Evolutionary conservation across 2,113 vertebrate genomes (phyloP), one percentile per base, ranked within the genome.

Genomic region (Mola mola): DNA sequence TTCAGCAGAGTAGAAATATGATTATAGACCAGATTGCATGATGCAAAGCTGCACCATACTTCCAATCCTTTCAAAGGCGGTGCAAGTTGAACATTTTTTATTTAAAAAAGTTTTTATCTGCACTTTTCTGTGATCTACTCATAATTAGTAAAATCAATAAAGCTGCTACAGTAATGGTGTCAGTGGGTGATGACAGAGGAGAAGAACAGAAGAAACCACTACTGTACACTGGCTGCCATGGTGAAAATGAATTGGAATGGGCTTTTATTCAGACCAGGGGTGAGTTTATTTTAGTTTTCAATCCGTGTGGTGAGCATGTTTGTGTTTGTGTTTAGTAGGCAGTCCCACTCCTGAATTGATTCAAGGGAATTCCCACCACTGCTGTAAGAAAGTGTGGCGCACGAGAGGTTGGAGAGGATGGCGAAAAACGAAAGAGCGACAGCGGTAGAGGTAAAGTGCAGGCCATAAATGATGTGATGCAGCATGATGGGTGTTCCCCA

Each of bases 321-420:
- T 33, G 29, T 25, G 26, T 50, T 34, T 34, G 31, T 50, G 42
- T 60, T 49, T 34, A 57, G 46, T 36, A 66, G 62, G 60, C 34
- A 21, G 29, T 74, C 75, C 72, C 76, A 67, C 3, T 67, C 75
- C 73, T 46, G 34, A 66, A 72, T 60, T 51, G 75, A 74, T 88
- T 86, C 52, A 61, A 82, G 75, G 81, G 70, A 88, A 87, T 88
- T 84, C 83, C 81, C 51, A 37, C 37, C 25, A 76, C 78, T 70
- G 47, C 29, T 28, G 40, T 68, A 73, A 81, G 67, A 75, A 69
- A 46, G 40, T 36, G 55, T 8, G 19, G 19, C 38, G 33, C 8
- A 3, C 2, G 4, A n/a, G 6, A 22, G 50, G 34, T 20, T 20
- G 20, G 9, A 17, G 21, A 52, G 2, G n/a, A 44, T 21, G 25